These are phyloP conservation scores for Ellobius talpinus DNA, from an alignment of 2,113 vertebrate species.

Conservation along the genomic window DNA sequence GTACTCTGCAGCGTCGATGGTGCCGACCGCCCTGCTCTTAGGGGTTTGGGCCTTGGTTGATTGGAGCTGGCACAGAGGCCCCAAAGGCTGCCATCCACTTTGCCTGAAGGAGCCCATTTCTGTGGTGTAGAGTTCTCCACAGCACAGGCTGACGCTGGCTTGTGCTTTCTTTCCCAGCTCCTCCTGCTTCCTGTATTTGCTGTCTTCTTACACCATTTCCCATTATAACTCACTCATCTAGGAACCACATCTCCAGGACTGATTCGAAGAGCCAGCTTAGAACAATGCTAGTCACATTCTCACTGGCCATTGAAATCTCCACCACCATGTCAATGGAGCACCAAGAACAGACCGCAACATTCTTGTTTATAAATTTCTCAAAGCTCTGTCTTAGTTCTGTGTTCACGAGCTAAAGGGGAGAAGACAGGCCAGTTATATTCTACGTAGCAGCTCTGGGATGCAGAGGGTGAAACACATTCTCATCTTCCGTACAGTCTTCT, in stretches of 20 bases:
- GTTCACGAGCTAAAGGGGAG: neutral
- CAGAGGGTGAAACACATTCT: neutral
- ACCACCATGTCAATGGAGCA: neutral
- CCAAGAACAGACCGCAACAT: neutral
- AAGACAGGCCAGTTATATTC: neutral
- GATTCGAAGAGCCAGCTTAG: neutral
- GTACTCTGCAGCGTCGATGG: neutral
- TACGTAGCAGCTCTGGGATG: neutral
- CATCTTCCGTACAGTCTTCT: neutral
- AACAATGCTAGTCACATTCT: neutral
- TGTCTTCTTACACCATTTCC: neutral
- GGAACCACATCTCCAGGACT: neutral
- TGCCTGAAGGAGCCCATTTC: neutral
- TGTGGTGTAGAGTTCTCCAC: neutral
- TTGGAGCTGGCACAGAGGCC: too few species aligned
- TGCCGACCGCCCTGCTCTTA: too few species aligned
- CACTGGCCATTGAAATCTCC: neutral
- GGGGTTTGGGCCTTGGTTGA: neutral
- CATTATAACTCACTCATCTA: neutral
- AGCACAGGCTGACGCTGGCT: neutral
- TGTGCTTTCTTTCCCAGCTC: neutral
- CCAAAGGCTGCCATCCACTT: neutral
- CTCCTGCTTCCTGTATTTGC: neutral
- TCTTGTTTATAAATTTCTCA: slow-evolving; percentile 14
- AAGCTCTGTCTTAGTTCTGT: neutral